These are phyloP conservation scores for Siphamia tubifer DNA, from an alignment of 2,113 vertebrate species.

Conservation along the genomic window DNA sequence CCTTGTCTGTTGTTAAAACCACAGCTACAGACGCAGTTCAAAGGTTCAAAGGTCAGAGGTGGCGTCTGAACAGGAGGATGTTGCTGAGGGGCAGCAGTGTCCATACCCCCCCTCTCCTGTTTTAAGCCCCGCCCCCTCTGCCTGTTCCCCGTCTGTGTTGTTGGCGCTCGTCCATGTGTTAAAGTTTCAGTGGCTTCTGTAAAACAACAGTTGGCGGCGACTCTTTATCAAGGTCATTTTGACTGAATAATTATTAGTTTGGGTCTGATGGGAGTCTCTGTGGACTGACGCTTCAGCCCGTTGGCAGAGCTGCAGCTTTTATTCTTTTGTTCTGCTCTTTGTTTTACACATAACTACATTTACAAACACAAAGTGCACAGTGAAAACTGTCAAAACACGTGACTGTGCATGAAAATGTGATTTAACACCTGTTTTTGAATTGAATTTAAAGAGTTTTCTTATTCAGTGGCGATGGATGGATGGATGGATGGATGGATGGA, in stretches of 20 bases:
- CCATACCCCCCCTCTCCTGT: neutral
- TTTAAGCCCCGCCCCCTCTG: neutral
- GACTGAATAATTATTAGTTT: neutral
- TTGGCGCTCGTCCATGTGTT: neutral
- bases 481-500: too few relatives aligned
- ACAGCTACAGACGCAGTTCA: constrained; percentile 24
- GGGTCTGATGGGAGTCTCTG: neutral
- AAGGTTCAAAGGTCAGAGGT: constrained; percentile 37
- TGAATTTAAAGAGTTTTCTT: too few relatives aligned
- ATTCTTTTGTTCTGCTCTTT: neutral
- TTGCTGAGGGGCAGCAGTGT: constrained; percentile 17
- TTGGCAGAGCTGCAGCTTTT: neutral
- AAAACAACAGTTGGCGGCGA: neutral
- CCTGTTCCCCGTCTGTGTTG: neutral
- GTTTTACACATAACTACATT: neutral
- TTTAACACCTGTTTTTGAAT: too few relatives aligned
- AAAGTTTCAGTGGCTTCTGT: too few relatives aligned
- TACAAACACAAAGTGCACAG: too few relatives aligned
- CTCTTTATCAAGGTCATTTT: neutral
- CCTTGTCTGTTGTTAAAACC: constrained; percentile 16
- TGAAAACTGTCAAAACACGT: too few relatives aligned
- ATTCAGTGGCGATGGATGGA: too few relatives aligned
- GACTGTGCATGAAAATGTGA: too few relatives aligned
- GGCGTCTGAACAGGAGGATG: constrained; percentile 3
- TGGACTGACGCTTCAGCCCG: neutral